Base-by-base conservation (phyloP, 2,888 invertebrate species). In the Uloborus plumipes region DNA sequence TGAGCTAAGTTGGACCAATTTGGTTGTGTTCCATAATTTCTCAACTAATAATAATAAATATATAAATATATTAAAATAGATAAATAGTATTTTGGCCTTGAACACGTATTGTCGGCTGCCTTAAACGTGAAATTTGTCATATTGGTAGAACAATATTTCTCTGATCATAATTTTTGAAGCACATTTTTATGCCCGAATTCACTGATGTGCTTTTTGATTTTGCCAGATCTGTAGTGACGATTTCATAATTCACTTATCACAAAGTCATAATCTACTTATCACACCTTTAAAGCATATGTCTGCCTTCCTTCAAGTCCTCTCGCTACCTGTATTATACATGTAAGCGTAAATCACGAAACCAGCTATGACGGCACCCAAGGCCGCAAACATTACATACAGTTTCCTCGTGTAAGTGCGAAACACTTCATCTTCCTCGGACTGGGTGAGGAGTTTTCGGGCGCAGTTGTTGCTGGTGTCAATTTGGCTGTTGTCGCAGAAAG, bases 391-490 rank as follows among this genome's bases (percentile, higher is more conserved):
- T 3, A 76, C 53, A n/a, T 82, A 82, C 15, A 82, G 51, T 53
- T 66, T 70, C 20, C 64, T 58, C 13, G 82, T 82, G 55, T 76
- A 82, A 2, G 51, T 31, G 20, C 47, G 18, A 55, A 82, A 82
- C 0, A 82, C 76, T 18, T 71, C 82, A 53, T 82, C 82, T 53
- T 82, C 82, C 66, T 82, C 82, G 22, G 76, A 31, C 26, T 66
- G 53, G 16, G 76, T 82, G 14, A 76, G 22, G 14, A 76, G 20
- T 26, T 81, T 75, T 16, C 71, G 53, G 16, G n/a, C 51, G 51
- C 53, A 31, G 13, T 51, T 64, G 31, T 31, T 53, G 61, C 55
- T 76, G 50, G n/a, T 39, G 6, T 20, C 13, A 3, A 55, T 55
- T 1, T 51, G 55, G 16, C 65, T 69, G 26, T 82, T 72, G 14